These are phyloP conservation scores for Bombus confusus DNA, from an alignment of 1,140 invertebrate genomes.

Conservation along the genomic window DNA sequence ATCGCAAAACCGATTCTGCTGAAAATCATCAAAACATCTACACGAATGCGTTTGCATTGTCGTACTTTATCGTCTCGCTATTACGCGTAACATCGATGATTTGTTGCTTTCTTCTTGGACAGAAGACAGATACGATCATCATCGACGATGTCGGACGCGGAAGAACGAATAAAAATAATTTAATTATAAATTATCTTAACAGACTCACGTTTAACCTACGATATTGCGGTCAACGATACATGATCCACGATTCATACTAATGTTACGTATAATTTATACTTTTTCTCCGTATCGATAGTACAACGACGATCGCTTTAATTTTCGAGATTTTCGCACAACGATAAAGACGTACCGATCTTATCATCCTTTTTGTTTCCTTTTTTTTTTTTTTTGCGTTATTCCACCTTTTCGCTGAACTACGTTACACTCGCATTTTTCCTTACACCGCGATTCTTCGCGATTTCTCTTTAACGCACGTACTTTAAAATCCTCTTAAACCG, in stretches of 20 bases:
- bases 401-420: constrained; percentile 17
- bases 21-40: not conserved
- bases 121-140: not conserved
- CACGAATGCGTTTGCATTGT: not conserved
- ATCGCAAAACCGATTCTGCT: constrained; percentile 10
- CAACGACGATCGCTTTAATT: constrained; percentile 23
- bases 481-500: constrained; percentile 9
- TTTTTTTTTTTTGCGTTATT: too few relatives aligned
- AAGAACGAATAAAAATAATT: constrained; percentile 59
- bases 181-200: constrained; percentile 67
- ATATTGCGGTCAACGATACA: constrained; percentile 53
- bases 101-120: not conserved
- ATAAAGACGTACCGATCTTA: constrained; percentile 1
- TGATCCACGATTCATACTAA: constrained; percentile 45
- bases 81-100: not conserved
- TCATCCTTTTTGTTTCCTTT: not conserved
- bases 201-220: constrained; percentile 54
- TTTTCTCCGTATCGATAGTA: constrained; percentile 17
- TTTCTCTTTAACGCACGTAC: not conserved
- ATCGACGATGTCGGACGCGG: constrained; percentile 8
- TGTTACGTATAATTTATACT: constrained; percentile 38
- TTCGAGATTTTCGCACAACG: constrained; percentile 8
- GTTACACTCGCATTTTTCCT: too few relatives aligned
- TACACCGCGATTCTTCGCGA: not conserved
- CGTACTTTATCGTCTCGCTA: not conserved